Conservation (phyloP, 1,140 invertebrate species). For the Araneus ventricosus region DNA sequence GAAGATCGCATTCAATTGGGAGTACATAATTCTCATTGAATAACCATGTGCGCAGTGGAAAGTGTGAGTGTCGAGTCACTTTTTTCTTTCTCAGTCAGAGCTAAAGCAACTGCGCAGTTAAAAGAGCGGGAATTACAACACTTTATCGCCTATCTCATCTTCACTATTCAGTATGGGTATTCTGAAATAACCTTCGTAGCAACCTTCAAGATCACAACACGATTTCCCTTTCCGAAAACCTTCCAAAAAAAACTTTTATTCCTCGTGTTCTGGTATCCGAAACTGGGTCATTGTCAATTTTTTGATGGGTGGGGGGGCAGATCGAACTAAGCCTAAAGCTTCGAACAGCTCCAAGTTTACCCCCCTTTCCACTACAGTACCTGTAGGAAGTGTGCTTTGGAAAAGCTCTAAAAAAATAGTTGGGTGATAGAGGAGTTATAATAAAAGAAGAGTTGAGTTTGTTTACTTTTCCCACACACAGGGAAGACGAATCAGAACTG, state of each 20-base stretch:
- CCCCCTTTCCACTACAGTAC: constrained; percentile 16
- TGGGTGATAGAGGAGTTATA: neutral
- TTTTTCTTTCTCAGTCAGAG: neutral
- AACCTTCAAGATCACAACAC: constrained; percentile 7
- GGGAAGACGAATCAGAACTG: neutral
- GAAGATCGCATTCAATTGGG: too few relatives aligned
- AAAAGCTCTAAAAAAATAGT: neutral
- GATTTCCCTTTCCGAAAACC: neutral
- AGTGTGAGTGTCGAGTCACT: neutral
- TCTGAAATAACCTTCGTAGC: constrained; percentile 22
- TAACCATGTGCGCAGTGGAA: neutral
- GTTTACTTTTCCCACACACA: constrained; percentile 27
- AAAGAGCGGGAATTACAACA: constrained; percentile 33
- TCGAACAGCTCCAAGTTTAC: too few relatives aligned
- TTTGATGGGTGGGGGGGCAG: neutral
- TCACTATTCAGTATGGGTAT: neutral
- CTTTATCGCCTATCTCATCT: neutral
- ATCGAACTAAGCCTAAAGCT: neutral
- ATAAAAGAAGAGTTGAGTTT: constrained; percentile 23
- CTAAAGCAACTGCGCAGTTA: neutral
- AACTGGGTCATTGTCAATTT: constrained; percentile 47
- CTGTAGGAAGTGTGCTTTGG: constrained; percentile 11
- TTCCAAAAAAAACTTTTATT: neutral
- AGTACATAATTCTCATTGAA: neutral
- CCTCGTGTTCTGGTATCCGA: constrained; percentile 13